phyloP scores from a whole-genome alignment of 2,797 vertebrate species.

The Sarcophilus harrisii region DNA sequence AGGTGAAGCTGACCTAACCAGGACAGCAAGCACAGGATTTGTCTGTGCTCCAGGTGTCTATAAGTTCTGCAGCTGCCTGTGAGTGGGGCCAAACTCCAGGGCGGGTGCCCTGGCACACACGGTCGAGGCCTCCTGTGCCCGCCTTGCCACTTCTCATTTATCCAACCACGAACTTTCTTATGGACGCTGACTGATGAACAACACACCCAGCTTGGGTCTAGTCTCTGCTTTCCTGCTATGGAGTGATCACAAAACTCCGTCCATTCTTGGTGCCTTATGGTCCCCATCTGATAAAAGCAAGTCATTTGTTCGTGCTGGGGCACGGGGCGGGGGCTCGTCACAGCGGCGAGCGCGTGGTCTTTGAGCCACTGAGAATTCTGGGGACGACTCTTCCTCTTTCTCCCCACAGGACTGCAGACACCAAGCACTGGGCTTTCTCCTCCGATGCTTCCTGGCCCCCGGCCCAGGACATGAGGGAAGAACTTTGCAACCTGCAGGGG shows the following conservation, averaged over 20 bases:
- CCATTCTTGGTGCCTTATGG: neutral
- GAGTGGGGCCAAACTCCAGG: neutral
- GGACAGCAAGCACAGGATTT: neutral
- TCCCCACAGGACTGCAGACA: neutral
- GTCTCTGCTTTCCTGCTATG: neutral
- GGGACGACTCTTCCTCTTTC: neutral
- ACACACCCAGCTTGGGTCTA: neutral
- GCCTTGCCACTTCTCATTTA: no score
- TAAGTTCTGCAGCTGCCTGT: no score
- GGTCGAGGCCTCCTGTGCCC: neutral
- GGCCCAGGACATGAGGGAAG: neutral
- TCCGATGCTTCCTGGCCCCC: neutral
- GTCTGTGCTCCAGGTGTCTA: neutral
- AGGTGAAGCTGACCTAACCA: neutral
- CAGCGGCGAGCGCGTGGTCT: neutral
- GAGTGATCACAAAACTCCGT: accelerated
- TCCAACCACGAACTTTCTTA: neutral
- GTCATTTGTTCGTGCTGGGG: neutral
- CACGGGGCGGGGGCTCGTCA: no score
- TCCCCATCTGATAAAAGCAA: neutral
- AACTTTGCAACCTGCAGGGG: neutral
- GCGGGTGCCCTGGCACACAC: neutral
- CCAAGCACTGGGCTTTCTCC: neutral
- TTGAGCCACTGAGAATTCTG: neutral
- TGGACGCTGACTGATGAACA: neutral